Percentiles rank a stretch among this genome's conserved stretches.
Evolutionary conservation across 2,113 vertebrate species (phyloP).

Genomic region (Paraplagusia blochii): DNA sequence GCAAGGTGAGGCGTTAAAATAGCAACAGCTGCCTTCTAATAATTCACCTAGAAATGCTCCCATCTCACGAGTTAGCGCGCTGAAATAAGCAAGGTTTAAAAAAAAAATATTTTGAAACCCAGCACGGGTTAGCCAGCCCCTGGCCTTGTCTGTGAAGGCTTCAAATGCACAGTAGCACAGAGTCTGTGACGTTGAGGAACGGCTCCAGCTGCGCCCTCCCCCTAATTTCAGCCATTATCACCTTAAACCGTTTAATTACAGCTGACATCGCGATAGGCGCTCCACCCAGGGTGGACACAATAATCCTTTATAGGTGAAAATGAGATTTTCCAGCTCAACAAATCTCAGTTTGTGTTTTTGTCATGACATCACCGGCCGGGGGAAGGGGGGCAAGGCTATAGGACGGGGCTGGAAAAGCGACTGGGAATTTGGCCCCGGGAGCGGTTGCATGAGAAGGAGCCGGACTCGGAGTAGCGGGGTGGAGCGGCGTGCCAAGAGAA

Average conservation of each 20-base stretch:
- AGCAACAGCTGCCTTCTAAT: no score
- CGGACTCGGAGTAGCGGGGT: slow-evolving; percentile 58
- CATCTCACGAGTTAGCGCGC: no score
- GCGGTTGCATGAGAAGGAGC: slow-evolving; percentile 62
- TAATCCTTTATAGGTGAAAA: slow-evolving; percentile 47
- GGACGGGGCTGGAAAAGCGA: slow-evolving; percentile 59
- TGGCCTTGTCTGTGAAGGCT: no score
- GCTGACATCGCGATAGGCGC: slow-evolving; percentile 38
- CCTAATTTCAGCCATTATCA: slow-evolving; percentile 34
- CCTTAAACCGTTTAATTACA: slow-evolving; percentile 19
- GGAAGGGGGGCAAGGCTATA: slow-evolving; percentile 25
- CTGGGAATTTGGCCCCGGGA: slow-evolving; percentile 45
- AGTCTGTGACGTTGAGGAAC: no score
- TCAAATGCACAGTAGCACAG: no score
- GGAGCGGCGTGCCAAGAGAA: slow-evolving; percentile 51
- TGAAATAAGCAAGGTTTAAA: no score
- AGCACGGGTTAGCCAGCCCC: no score
- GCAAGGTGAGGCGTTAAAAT: no score
- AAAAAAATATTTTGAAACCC: no score
- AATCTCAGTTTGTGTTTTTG: slow-evolving; percentile 58
- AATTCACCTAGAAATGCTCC: no score
- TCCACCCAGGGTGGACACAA: slow-evolving; percentile 42
- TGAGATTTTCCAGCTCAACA: slow-evolving; percentile 67
- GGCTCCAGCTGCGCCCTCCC: no score
- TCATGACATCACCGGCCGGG: slow-evolving; percentile 56